Percentiles rank a stretch among this genome's conserved stretches.
phyloP scores from a whole-genome alignment of 2,113 vertebrate genomes.

The Pipa parva region DNA sequence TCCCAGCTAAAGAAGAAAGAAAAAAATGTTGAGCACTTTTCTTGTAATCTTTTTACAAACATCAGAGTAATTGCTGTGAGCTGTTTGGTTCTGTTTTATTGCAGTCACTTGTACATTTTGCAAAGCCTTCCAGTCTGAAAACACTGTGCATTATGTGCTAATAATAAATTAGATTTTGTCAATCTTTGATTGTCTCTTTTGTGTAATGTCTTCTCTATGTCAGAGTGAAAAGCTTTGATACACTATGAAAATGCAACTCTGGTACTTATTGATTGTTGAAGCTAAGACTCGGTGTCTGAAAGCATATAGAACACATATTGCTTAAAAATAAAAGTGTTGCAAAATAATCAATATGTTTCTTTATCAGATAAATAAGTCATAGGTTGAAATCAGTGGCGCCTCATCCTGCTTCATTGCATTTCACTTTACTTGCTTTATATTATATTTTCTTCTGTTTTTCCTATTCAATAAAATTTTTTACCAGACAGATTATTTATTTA shows the following conservation, averaged over 20 bases:
- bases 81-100: constrained; percentile 20
- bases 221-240: constrained; percentile 37
- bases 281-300: constrained; percentile 39
- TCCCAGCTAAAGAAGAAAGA: background rate
- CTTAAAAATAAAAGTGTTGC: constrained; percentile 40
- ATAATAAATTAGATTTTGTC: constrained; percentile 40
- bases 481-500: background rate
- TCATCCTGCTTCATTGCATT: constrained; percentile 6
- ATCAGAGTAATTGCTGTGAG: constrained; percentile 12
- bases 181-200: constrained; percentile 33
- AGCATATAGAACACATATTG: constrained; percentile 42
- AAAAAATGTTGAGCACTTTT: background rate
- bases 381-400: constrained; percentile 35
- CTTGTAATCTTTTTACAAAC: constrained; percentile 4
- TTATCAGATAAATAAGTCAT: constrained; percentile 42
- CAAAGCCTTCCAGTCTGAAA: constrained; percentile 19
- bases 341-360: constrained; percentile 40
- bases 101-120: constrained; percentile 19
- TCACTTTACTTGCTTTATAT: constrained; percentile 1
- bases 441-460: background rate
- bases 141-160: constrained; percentile 32
- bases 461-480: background rate
- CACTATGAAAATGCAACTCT: constrained; percentile 35
- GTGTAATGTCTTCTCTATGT: constrained; percentile 32
- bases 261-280: constrained; percentile 33